These are phyloP conservation scores for Argentina silus DNA, from an alignment of 2,797 vertebrate species.

Conservation along the genomic window DNA sequence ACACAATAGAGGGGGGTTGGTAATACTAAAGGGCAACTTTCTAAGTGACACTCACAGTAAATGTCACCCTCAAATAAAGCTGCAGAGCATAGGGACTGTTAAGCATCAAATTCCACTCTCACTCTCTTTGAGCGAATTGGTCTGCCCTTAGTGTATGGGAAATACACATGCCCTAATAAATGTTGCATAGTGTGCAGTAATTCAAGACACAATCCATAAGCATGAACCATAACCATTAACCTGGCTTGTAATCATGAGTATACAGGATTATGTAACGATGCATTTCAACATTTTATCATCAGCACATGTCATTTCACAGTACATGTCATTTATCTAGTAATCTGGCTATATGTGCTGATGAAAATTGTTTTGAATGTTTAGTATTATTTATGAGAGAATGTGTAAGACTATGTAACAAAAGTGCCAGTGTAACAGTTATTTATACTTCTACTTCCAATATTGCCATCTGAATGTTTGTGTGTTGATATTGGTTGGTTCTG, in stretches of 20 bases:
- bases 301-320: conserved; percentile 40
- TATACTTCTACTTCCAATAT: too few relatives aligned
- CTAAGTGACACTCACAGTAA: conserved; percentile 38
- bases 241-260: conserved; percentile 49
- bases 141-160: conserved; percentile 1
- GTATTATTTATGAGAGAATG: too few relatives aligned
- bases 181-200: conserved; percentile 44
- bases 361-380: too few relatives aligned
- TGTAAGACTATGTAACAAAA: too few relatives aligned
- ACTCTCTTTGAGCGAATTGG: not conserved
- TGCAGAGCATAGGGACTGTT: conserved; percentile 14
- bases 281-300: conserved; percentile 35
- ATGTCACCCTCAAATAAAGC: conserved; percentile 50
- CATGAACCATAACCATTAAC: conserved; percentile 51
- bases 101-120: not conserved
- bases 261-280: conserved; percentile 42
- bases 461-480: too few relatives aligned
- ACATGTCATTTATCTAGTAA: not conserved
- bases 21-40: conserved; percentile 39
- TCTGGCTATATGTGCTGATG: too few relatives aligned
- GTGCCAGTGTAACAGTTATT: too few relatives aligned
- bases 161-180: conserved; percentile 39
- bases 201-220: conserved; percentile 39
- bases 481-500: too few relatives aligned
- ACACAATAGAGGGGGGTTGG: not conserved